Evolutionary conservation across 2,113 vertebrate genomes (phyloP).

Genomic region (Geococcyx californianus): DNA sequence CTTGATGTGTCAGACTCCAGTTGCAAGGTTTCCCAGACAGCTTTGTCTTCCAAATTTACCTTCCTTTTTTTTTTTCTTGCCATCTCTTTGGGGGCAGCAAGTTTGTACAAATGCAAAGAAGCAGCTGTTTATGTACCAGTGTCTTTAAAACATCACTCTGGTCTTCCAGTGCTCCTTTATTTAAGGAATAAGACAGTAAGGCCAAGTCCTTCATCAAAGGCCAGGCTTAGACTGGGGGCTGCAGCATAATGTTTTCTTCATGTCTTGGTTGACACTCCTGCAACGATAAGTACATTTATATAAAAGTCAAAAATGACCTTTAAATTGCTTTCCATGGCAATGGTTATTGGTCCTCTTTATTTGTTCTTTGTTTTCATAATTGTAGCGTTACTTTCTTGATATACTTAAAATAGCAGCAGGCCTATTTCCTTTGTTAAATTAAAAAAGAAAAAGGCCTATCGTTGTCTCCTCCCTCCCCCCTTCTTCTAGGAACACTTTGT

Average conservation of each 20-base stretch:
- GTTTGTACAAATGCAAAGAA: not conserved
- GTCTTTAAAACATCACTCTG: slow-evolving; percentile 20
- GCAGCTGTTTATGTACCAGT: not conserved
- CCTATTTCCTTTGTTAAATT: too few relatives aligned
- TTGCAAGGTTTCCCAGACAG: not conserved
- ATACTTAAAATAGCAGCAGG: too few relatives aligned
- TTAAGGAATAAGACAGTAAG: slow-evolving; percentile 35
- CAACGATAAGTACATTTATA: slow-evolving; percentile 27
- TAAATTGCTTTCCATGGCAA: not conserved
- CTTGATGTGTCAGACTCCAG: rapidly evolving
- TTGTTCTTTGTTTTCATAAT: not conserved
- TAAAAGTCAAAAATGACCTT: not conserved
- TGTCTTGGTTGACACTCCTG: not conserved
- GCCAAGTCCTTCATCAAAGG: slow-evolving; percentile 15
- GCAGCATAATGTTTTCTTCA: not conserved
- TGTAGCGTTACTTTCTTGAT: not conserved
- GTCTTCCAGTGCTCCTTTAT: slow-evolving; percentile 25
- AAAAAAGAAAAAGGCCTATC: not conserved
- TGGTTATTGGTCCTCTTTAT: not conserved
- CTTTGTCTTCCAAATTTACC: not conserved
- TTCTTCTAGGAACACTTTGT: slow-evolving; percentile 39
- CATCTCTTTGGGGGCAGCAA: not conserved
- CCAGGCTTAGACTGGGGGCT: not conserved
- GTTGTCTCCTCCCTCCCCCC: not conserved
- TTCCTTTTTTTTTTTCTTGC: not conserved